These are phyloP conservation scores for Molossus molossus DNA, from an alignment of 2,797 vertebrate genomes.

Conservation along the genomic window DNA sequence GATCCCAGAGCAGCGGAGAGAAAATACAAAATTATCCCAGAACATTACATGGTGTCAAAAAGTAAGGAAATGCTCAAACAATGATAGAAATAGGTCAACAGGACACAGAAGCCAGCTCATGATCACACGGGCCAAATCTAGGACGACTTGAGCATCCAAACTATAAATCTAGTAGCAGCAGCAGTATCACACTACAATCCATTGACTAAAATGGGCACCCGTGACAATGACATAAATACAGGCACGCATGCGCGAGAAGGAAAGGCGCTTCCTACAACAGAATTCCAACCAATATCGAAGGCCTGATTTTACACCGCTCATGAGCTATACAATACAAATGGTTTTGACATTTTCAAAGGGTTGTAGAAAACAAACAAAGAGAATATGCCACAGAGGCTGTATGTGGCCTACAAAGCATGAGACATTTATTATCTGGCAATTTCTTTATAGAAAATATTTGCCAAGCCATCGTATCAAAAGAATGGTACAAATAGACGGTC, in stretches of 20 bases:
- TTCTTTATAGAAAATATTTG: not conserved
- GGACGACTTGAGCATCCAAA: not conserved
- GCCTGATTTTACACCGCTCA: not conserved
- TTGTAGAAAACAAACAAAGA: not conserved
- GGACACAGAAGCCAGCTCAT: not conserved
- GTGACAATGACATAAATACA: not conserved
- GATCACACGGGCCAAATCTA: not conserved
- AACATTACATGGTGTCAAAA: not conserved
- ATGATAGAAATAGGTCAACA: not conserved
- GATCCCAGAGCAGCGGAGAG: not conserved
- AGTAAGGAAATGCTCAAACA: not conserved
- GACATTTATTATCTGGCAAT: not conserved
- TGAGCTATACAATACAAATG: not conserved
- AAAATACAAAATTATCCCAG: not conserved
- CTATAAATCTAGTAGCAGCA: too few species aligned
- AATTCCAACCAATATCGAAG: not conserved
- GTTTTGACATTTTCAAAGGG: not conserved
- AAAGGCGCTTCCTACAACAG: not conserved
- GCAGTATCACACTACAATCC: not conserved
- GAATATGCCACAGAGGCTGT: not conserved
- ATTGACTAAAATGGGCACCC: not conserved
- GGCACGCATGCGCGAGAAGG: not conserved
- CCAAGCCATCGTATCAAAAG: not conserved
- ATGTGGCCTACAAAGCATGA: not conserved
- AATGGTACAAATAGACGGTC: not conserved